Base-by-base conservation (phyloP, 2,888 invertebrate genomes). In the Oasisia sp. region DNA sequence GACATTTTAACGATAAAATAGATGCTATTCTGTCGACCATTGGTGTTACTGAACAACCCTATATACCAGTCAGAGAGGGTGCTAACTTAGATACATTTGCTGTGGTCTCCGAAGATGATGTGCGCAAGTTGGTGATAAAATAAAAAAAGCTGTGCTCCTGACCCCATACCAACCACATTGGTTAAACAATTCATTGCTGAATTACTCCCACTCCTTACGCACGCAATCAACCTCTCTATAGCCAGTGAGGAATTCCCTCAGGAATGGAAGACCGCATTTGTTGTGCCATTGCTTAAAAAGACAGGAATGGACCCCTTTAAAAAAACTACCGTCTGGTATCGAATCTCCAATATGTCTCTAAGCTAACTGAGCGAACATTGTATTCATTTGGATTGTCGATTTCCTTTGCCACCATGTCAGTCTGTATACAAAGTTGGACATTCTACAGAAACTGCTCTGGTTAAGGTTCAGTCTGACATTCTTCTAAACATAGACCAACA, bases 401-500 rank as follows among this genome's bases (percentile, higher is more conserved):
- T 90, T 90, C 32, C 32, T n/a, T 38, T 90, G 38, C 90, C 90
- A 90, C 32, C 38, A 5, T 90, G 90, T 90, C 90, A 90, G 32
- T 90, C 90, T 90, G 90, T 32, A 5, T 90, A 90, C 5, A 32
- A 32, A 90, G 32, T 19, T 14, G 27, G 90, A 27, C 90, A 90
- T 38, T 90, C 90, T 32, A 90, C 90, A 19, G 90, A 90, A 90
- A 90, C 90, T 90, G 50, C 50, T 5, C 50, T 50, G 9, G 32
- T 90, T 44, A 90, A 19, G 32, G 90, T 90, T 12, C 90, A 90
- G 38, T 90, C 90, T 19, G 90, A 90, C 27, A 90, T 11, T 32
- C 90, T 90, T 32, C 1, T 12, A 19, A 90, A 32, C 32, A 90
- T 90, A 32, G 90, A 32, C 90, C 32, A 90, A 38, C n/a, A 90